Conservation (phyloP, 2,888 invertebrate species). For the Cerastoderma edule region DNA sequence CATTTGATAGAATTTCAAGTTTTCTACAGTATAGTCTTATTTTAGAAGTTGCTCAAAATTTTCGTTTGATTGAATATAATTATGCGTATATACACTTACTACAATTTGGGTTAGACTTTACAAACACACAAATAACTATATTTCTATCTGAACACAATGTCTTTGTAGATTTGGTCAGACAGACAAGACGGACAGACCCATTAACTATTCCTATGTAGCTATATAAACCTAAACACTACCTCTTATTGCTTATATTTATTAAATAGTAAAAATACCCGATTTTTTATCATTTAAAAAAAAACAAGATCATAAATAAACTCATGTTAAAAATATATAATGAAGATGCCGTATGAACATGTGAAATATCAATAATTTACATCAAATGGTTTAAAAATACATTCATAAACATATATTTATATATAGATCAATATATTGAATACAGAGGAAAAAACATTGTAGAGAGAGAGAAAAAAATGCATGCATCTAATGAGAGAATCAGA, state of each 20-base stretch:
- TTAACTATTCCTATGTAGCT: conserved; percentile 18
- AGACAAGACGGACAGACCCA: conserved; percentile 13
- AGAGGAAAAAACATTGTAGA: no score
- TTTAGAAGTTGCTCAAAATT: no score
- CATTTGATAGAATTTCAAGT: no score
- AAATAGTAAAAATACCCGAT: conserved; percentile 62
- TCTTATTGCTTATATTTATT: conserved; percentile 54
- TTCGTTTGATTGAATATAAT: no score
- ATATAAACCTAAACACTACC: conserved; percentile 28
- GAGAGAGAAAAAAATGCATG: no score
- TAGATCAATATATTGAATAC: no score
- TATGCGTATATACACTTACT: no score
- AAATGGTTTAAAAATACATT: conserved; percentile 12
- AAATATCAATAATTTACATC: conserved; percentile 31
- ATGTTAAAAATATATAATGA: conserved; percentile 42
- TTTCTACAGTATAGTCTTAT: no score
- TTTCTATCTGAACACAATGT: conserved; percentile 4
- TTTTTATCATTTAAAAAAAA: conserved; percentile 49
- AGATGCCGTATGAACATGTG: conserved; percentile 32
- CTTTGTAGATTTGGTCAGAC: conserved; percentile 5
- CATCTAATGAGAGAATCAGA: no score
- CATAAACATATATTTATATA: no score
- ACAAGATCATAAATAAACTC: conserved; percentile 54
- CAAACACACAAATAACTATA: background rate
- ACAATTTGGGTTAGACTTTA: no score